These are phyloP conservation scores for Pocillopora verrucosa DNA, from an alignment of 64 coral and sea anemone genomes.

Conservation along the genomic window DNA sequence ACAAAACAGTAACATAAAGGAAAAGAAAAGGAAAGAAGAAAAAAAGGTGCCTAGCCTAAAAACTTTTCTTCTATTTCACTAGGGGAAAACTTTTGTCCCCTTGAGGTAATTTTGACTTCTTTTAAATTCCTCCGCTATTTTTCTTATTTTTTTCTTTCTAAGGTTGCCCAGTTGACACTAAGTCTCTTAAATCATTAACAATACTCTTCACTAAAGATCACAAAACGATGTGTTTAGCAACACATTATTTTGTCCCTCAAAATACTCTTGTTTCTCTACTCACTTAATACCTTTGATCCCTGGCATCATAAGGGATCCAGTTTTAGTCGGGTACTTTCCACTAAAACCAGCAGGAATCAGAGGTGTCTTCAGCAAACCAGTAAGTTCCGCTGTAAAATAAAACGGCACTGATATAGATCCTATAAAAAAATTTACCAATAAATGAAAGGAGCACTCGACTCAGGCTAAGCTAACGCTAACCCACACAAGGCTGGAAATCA, in stretches of 20 bases:
- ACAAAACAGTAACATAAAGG: no score
- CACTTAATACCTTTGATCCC: conserved; percentile 31
- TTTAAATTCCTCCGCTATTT: no score
- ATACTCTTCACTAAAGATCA: not conserved
- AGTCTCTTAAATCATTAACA: no score
- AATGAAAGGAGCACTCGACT: not conserved
- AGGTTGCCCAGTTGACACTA: no score
- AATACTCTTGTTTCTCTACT: not conserved
- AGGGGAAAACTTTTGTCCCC: no score
- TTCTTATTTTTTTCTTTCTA: no score
- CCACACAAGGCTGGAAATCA: not conserved
- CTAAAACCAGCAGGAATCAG: conserved; percentile 76
- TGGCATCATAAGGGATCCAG: conserved; percentile 62
- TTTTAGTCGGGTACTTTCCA: conserved; percentile 87
- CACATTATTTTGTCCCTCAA: not conserved
- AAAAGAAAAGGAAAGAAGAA: no score
- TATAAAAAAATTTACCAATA: not conserved
- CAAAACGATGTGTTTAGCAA: not conserved
- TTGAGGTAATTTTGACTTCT: no score
- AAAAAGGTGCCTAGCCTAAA: no score
- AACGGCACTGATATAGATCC: not conserved
- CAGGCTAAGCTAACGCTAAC: no score
- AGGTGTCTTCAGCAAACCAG: conserved; percentile 60
- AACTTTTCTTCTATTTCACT: no score
- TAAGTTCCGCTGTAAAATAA: conserved; percentile 60